Percentiles rank a stretch among this genome's conserved stretches.
Conservation (phyloP, 2,797 vertebrate species). For the Streptopelia turtur region DNA sequence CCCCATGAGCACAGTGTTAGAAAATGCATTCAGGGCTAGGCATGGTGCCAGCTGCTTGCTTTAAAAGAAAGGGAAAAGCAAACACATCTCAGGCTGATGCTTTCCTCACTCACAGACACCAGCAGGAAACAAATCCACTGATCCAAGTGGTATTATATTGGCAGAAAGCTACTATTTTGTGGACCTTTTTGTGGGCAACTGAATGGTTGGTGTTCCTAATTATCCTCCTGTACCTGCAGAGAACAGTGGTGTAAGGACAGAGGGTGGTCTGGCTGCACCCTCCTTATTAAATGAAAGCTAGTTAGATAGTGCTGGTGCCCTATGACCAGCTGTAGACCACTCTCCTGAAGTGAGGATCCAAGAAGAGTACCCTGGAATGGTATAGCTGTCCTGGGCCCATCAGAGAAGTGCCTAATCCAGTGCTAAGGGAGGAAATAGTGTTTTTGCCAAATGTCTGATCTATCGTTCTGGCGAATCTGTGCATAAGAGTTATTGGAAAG, state of each 20-base stretch:
- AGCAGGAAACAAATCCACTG: not conserved
- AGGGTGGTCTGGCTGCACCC: not conserved
- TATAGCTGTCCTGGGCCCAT: not conserved
- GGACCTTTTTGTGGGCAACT: not conserved
- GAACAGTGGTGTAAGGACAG: not conserved
- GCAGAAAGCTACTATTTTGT: not conserved
- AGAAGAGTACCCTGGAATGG: not conserved
- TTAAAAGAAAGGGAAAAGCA: not conserved
- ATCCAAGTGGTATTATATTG: not conserved
- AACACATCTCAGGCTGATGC: not conserved
- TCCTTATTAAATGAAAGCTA: not conserved
- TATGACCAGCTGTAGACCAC: not conserved
- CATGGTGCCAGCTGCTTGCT: not conserved
- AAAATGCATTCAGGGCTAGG: not conserved
- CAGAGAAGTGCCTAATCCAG: not conserved
- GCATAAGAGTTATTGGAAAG: not conserved
- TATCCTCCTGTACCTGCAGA: accelerated
- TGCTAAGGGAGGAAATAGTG: not conserved
- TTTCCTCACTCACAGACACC: not conserved
- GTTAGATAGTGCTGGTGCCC: not conserved
- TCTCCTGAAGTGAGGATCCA: not conserved
- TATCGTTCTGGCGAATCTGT: not conserved
- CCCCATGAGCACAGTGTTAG: not conserved
- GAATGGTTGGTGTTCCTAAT: not conserved
- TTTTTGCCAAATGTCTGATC: not conserved